Evolutionary conservation across 2,113 vertebrate genomes (phyloP).

Genomic region (Upupa epops): DNA sequence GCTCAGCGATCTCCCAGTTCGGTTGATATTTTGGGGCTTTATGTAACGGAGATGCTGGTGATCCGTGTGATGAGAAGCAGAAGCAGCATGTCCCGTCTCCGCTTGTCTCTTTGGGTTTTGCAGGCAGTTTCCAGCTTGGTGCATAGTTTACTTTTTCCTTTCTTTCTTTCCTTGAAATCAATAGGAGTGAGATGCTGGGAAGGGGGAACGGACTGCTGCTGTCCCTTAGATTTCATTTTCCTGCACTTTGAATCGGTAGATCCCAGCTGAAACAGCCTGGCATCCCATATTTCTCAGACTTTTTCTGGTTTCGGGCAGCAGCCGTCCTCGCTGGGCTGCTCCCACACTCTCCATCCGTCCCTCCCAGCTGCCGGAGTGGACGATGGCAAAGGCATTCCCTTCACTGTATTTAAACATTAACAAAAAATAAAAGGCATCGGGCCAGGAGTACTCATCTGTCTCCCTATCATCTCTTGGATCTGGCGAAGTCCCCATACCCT

Average conservation of each 20-base stretch:
- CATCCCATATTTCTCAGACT: slow-evolving; percentile 48
- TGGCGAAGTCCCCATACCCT: not conserved
- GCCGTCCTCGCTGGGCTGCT: not conserved
- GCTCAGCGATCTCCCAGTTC: slow-evolving; percentile 22
- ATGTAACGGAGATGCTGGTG: not conserved
- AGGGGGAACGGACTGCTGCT: not conserved
- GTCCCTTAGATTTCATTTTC: slow-evolving; percentile 4
- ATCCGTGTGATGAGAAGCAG: not conserved
- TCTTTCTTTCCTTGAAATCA: not conserved
- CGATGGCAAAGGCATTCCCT: slow-evolving; percentile 37
- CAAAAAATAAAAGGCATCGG: slow-evolving; percentile 67
- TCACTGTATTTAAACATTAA: slow-evolving; percentile 68
- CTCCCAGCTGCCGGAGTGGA: slow-evolving; percentile 41
- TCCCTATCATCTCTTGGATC: slow-evolving; percentile 24
- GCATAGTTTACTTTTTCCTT: slow-evolving; percentile 12
- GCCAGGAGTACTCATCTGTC: slow-evolving; percentile 39
- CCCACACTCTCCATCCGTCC: slow-evolving; percentile 38
- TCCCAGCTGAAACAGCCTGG: not conserved
- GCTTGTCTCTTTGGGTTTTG: not conserved
- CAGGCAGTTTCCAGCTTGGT: not conserved
- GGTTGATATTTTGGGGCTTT: slow-evolving; percentile 45
- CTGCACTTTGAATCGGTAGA: slow-evolving; percentile 9
- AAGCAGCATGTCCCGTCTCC: not conserved
- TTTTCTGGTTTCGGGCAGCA: not conserved
- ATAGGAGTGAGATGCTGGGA: not conserved